Percentiles rank a stretch among this genome's conserved stretches.
These are phyloP conservation scores for Sylvietta virens DNA, from an alignment of 2,113 vertebrate genomes.

Conservation along the genomic window DNA sequence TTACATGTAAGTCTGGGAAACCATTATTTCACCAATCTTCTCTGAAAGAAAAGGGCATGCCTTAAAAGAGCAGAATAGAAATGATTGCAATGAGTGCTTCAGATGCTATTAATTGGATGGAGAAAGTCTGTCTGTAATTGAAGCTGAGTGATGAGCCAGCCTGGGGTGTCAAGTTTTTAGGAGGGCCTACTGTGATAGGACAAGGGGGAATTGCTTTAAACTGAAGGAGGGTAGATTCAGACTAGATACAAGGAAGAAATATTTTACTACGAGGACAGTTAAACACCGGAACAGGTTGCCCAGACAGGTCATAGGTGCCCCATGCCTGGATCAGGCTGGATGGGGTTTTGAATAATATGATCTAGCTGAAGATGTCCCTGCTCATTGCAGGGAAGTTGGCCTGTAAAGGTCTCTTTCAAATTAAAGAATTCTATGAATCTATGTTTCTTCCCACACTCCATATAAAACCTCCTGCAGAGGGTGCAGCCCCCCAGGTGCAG, in stretches of 20 bases:
- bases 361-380: background rate
- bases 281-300: background rate
- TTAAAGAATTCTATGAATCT: background rate
- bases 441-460: background rate
- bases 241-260: background rate
- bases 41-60: background rate
- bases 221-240: background rate
- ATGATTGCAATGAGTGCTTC: background rate
- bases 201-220: background rate
- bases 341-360: background rate
- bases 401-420: background rate
- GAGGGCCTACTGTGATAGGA: background rate
- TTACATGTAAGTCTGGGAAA: constrained; percentile 16
- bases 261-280: background rate
- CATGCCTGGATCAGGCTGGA: background rate
- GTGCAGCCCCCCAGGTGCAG: no score
- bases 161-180: background rate
- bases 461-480: background rate
- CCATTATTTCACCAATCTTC: constrained; percentile 6
- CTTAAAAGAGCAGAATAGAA: background rate
- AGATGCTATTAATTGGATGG: background rate
- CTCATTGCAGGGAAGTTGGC: background rate
- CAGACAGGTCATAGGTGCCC: background rate
- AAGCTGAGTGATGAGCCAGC: background rate
- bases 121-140: background rate